phyloP scores from a whole-genome alignment of 35 echinoderm and acorn worm genomes.

The Apostichopus parvimensis region DNA sequence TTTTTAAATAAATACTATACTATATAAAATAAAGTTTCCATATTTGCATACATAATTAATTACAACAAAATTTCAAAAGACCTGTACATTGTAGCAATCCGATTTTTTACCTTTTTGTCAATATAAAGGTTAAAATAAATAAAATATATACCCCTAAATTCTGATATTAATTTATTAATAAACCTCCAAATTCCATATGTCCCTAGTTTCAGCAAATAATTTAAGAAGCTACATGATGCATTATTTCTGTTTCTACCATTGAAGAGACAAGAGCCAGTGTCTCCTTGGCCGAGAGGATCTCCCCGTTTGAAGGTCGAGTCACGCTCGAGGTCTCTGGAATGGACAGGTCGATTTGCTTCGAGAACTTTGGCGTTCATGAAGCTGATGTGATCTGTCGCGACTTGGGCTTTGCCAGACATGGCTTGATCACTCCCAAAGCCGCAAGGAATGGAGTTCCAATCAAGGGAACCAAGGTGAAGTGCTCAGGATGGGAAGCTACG shows the following conservation, averaged over 20 bases:
- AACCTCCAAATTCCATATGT: not conserved
- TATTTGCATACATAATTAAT: no score
- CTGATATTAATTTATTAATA: no score
- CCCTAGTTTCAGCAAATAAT: not conserved
- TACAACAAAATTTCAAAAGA: no score
- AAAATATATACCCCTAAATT: no score
- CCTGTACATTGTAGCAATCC: no score
- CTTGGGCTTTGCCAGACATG: constrained; percentile 5
- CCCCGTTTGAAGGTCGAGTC: not conserved
- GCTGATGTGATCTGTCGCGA: constrained; percentile 42
- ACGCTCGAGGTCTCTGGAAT: constrained; percentile 15
- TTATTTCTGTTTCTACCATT: not conserved
- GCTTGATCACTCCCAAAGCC: not conserved
- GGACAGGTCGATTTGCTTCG: constrained; percentile 7
- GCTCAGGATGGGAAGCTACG: not conserved
- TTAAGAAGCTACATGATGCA: not conserved
- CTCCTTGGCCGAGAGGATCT: not conserved
- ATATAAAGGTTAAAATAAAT: no score
- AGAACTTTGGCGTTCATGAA: constrained; percentile 27
- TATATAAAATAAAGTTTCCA: no score
- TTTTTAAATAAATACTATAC: no score
- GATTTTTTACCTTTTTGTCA: no score
- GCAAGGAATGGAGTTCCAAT: constrained; percentile 26
- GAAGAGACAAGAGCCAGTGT: constrained; percentile 10
- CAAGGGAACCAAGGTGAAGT: constrained; percentile 13